These are phyloP conservation scores for Ctenodactylus gundi DNA, from an alignment of 2,113 vertebrate genomes.

Conservation along the genomic window DNA sequence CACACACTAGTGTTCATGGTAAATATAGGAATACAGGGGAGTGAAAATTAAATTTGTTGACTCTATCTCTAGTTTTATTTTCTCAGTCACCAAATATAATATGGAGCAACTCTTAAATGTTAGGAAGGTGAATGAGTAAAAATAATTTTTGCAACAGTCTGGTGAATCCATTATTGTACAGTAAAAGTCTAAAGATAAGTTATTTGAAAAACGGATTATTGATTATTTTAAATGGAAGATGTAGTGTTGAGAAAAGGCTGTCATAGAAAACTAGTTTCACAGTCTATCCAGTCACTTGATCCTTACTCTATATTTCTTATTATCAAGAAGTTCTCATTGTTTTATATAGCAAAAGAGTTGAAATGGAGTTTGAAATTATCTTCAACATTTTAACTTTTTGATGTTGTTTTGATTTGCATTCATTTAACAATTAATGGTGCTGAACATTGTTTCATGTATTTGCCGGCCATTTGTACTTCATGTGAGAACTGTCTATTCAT, in stretches of 20 bases:
- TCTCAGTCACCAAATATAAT: background rate
- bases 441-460: too few species aligned
- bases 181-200: background rate
- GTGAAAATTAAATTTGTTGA: background rate
- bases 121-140: background rate
- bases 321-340: background rate
- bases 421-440: too few species aligned
- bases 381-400: background rate
- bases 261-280: background rate
- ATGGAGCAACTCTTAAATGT: background rate
- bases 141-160: background rate
- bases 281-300: background rate
- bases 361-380: background rate
- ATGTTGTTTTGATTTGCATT: too few species aligned
- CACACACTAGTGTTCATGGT: background rate
- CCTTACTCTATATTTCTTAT: background rate
- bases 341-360: background rate
- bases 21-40: background rate
- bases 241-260: background rate
- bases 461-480: too few species aligned
- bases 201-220: slow-evolving; percentile 5
- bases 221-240: background rate
- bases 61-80: slow-evolving; percentile 13
- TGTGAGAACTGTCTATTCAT: too few species aligned
- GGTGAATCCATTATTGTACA: background rate